A percentile compares a stretch with the other conserved stretches of the same genome.
These are phyloP conservation scores for Phaedon cochleariae DNA, from an alignment of 2,888 invertebrate species.

Conservation along the genomic window DNA sequence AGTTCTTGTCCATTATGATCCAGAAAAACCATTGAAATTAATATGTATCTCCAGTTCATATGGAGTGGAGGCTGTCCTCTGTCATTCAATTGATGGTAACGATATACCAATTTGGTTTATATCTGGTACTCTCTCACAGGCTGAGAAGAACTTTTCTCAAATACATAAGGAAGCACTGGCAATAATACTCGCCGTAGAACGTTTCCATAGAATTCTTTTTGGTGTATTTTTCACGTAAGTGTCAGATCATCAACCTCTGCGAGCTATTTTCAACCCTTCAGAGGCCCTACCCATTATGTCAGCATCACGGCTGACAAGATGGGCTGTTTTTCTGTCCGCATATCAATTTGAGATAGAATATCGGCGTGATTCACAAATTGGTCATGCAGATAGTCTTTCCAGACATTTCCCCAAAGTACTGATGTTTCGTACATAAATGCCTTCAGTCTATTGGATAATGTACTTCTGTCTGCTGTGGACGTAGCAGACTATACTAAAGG, in stretches of 20 bases:
- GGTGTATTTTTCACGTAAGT: constrained; percentile 4
- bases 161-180: constrained; percentile 53
- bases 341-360: constrained; percentile 1
- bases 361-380: not conserved
- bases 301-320: constrained; percentile 5
- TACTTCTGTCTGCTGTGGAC: no score
- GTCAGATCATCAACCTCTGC: constrained; percentile 8
- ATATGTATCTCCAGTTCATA: constrained; percentile 40
- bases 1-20: constrained; percentile 37
- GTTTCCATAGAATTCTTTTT: constrained; percentile 51
- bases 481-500: no score
- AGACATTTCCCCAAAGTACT: not conserved
- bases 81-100: constrained; percentile 37
- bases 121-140: constrained; percentile 40
- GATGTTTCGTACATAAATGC: constrained; percentile 5
- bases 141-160: constrained; percentile 51
- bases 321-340: constrained; percentile 9
- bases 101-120: constrained; percentile 39
- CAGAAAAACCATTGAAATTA: constrained; percentile 37
- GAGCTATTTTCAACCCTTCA: constrained; percentile 11
- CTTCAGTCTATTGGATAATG: no score
- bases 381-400: constrained; percentile 27
- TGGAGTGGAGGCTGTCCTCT: constrained; percentile 41
- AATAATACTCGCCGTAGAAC: constrained; percentile 51
- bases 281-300: constrained; percentile 7